Percentiles rank a stretch among this genome's conserved stretches.
Evolutionary conservation across 2,797 vertebrate species (phyloP).

Genomic region (Danio albolineatus): DNA sequence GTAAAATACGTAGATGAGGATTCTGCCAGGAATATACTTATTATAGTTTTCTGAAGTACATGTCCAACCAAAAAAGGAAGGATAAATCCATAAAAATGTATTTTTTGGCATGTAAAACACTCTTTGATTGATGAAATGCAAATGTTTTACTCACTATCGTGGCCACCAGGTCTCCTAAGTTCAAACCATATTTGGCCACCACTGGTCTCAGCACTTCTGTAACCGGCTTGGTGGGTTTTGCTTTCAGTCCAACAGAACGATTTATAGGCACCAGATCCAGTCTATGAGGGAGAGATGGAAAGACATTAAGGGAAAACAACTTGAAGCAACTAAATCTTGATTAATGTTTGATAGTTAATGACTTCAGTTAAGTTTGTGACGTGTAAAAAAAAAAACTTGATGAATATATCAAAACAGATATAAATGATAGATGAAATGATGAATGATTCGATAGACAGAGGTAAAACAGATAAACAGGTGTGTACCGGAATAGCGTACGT

Average conservation of each 20-base stretch:
- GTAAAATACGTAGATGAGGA: background rate
- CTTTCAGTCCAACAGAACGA: slow-evolving; percentile 96
- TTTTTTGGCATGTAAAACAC: background rate
- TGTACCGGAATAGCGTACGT: slow-evolving; percentile 94
- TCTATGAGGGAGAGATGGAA: slow-evolving; percentile 69
- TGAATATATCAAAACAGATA: background rate
- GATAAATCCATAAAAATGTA: background rate
- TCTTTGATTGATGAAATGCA: slow-evolving; percentile 1
- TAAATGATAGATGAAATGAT: background rate
- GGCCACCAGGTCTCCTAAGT: slow-evolving; percentile 90
- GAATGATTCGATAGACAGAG: background rate
- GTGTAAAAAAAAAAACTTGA: background rate
- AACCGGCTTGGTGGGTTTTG: slow-evolving; percentile 97
- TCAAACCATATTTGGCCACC: slow-evolving; percentile 96
- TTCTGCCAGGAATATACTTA: background rate
- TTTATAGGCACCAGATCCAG: slow-evolving; percentile 98
- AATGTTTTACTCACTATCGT: slow-evolving; percentile 87
- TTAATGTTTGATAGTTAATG: background rate
- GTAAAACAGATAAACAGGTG: slow-evolving; percentile 8
- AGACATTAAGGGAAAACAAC: background rate
- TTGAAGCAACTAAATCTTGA: background rate
- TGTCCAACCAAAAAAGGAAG: background rate
- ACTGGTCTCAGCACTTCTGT: slow-evolving; percentile 96
- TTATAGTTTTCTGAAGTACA: slow-evolving; percentile 9
- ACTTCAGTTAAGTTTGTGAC: background rate